Percentiles rank a stretch among this genome's conserved stretches.
These are phyloP conservation scores for Anser cygnoides DNA, from an alignment of 2,113 vertebrate genomes.

Conservation along the genomic window DNA sequence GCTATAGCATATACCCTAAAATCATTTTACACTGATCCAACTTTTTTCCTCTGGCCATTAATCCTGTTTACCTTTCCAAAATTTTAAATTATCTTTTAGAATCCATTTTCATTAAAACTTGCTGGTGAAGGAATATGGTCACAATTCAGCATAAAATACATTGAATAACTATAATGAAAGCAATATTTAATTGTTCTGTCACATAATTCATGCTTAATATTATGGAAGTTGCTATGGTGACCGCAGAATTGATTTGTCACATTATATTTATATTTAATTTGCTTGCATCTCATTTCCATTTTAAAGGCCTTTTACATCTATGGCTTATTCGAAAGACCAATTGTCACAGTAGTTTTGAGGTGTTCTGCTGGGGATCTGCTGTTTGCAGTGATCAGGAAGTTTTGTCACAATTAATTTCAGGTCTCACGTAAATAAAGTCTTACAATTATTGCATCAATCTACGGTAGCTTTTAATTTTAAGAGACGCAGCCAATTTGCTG, in stretches of 20 bases:
- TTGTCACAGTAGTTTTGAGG: neutral
- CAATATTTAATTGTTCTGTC: conserved; percentile 40
- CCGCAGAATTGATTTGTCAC: conserved; percentile 17
- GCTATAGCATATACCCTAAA: neutral
- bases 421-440: neutral
- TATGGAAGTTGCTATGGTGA: conserved; percentile 52
- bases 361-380: neutral
- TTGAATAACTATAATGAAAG: neutral
- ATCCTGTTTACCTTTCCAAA: neutral
- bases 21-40: neutral
- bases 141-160: neutral
- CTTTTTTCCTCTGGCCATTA: neutral
- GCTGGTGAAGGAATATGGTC: neutral
- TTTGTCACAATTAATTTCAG: conserved; percentile 23
- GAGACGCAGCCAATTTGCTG: neutral
- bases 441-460: conserved; percentile 1
- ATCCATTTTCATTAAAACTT: neutral
- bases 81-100: neutral
- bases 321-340: neutral
- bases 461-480: conserved; percentile 23
- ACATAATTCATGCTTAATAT: conserved; percentile 28
- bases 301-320: conserved; percentile 12
- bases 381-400: neutral
- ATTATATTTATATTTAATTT: conserved; percentile 38
- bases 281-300: conserved; percentile 46